Conservation (phyloP, 2,888 invertebrate genomes). For the Trissolcus japonicus region DNA sequence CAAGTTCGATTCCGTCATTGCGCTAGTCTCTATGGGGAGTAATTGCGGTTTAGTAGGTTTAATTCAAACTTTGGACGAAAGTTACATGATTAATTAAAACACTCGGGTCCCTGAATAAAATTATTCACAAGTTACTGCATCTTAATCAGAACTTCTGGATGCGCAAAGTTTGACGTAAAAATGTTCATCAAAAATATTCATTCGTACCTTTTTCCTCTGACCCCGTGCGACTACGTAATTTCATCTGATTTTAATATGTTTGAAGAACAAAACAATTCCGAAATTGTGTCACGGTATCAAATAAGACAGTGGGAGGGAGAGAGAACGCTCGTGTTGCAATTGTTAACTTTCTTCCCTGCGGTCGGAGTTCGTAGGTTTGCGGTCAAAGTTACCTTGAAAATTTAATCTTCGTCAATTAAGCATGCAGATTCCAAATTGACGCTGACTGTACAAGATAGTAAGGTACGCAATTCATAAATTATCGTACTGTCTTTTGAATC, state of each 20-base stretch:
- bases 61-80: slow-evolving; percentile 44
- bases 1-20: slow-evolving; percentile 38
- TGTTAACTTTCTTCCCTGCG: slow-evolving; percentile 21
- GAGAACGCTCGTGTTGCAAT: slow-evolving; percentile 14
- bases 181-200: neutral
- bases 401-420: slow-evolving; percentile 31
- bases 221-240: too few species aligned
- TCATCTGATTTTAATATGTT: too few species aligned
- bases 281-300: slow-evolving; percentile 5
- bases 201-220: too few species aligned
- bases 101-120: slow-evolving; percentile 29
- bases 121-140: slow-evolving; percentile 21
- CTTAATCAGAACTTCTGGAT: slow-evolving; percentile 16
- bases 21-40: slow-evolving; percentile 31
- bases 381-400: slow-evolving; percentile 30
- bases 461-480: neutral
- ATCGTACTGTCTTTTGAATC: too few species aligned
- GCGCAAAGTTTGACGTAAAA: slow-evolving; percentile 10
- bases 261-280: neutral
- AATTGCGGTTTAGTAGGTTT: slow-evolving; percentile 50
- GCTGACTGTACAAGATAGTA: slow-evolving; percentile 5
- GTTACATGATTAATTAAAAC: slow-evolving; percentile 54
- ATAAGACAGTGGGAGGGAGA: slow-evolving; percentile 7
- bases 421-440: slow-evolving; percentile 24
- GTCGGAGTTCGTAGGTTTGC: slow-evolving; percentile 17